These are phyloP conservation scores for Brachionus asplanchnoidis DNA, from an alignment of 1,140 invertebrate species.

Conservation along the genomic window DNA sequence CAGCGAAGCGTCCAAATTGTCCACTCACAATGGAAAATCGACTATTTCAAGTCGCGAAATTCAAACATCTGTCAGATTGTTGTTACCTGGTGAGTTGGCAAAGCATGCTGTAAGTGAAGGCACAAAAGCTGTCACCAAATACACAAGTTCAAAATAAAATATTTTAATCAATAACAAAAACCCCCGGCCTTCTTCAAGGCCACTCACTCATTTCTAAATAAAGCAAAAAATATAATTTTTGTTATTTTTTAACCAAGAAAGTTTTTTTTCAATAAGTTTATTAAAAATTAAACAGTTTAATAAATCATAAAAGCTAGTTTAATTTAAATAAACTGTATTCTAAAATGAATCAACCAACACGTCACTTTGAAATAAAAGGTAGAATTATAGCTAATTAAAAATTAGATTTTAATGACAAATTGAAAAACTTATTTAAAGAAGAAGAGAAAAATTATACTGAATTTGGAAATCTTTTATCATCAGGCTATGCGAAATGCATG, in stretches of 20 bases:
- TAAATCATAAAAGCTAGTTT: too few species aligned
- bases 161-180: not conserved
- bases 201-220: not conserved
- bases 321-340: too few species aligned
- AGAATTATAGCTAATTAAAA: too few species aligned
- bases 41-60: constrained; percentile 63
- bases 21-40: constrained; percentile 68
- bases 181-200: constrained; percentile 31
- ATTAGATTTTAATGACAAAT: too few species aligned
- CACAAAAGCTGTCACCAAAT: constrained; percentile 63
- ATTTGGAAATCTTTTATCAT: too few species aligned
- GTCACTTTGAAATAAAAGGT: too few species aligned
- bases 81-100: constrained; percentile 62
- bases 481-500: too few species aligned
- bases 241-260: constrained; percentile 44
- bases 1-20: constrained; percentile 66
- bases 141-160: constrained; percentile 61
- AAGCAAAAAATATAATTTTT: constrained; percentile 45
- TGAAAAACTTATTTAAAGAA: too few species aligned
- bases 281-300: too few species aligned
- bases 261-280: too few species aligned
- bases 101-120: constrained; percentile 63
- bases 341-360: too few species aligned
- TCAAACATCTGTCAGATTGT: constrained; percentile 63
- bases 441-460: too few species aligned